These are phyloP conservation scores for Pyrochroa serraticornis DNA, from an alignment of 2,888 invertebrate species.

Conservation along the genomic window DNA sequence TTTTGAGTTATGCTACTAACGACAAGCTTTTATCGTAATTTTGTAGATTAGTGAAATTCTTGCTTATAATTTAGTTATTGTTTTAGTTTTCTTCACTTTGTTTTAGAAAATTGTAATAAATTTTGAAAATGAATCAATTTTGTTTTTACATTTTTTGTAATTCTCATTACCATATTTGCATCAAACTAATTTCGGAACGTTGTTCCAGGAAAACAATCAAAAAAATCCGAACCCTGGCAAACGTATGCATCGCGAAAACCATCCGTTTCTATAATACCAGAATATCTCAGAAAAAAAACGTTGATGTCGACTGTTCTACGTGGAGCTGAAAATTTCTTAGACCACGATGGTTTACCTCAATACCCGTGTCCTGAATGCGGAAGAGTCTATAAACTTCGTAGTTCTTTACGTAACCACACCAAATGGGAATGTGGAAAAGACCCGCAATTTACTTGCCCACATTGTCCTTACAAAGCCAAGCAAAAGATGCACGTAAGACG, in stretches of 20 bases:
- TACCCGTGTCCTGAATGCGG: slow-evolving; percentile 68
- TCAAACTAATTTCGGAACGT: slow-evolving; percentile 7
- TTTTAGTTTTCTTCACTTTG: too few relatives aligned
- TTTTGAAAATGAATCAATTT: slow-evolving; percentile 4
- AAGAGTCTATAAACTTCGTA: slow-evolving; percentile 80
- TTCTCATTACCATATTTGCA: background rate
- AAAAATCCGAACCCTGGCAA: background rate
- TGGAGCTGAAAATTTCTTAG: slow-evolving; percentile 49
- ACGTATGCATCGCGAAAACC: slow-evolving; percentile 1
- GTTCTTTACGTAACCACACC: slow-evolving; percentile 78
- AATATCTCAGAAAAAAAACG: slow-evolving; percentile 6
- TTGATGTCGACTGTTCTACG: background rate
- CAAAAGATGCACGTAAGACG: slow-evolving; percentile 77
- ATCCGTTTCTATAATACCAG: slow-evolving; percentile 6
- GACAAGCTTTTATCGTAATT: too few relatives aligned
- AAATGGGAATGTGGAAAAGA: slow-evolving; percentile 84
- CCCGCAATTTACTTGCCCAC: slow-evolving; percentile 76
- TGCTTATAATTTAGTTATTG: too few relatives aligned
- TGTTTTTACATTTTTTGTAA: slow-evolving; percentile 1
- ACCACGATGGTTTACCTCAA: background rate
- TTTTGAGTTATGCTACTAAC: too few relatives aligned
- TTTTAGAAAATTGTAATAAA: background rate
- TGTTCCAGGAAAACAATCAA: slow-evolving; percentile 16
- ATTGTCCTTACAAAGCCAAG: slow-evolving; percentile 76
- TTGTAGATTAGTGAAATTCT: too few relatives aligned